Percentiles rank a stretch among this genome's conserved stretches.
phyloP scores from a whole-genome alignment of 2,888 invertebrate genomes.

The Drosophila formosana region DNA sequence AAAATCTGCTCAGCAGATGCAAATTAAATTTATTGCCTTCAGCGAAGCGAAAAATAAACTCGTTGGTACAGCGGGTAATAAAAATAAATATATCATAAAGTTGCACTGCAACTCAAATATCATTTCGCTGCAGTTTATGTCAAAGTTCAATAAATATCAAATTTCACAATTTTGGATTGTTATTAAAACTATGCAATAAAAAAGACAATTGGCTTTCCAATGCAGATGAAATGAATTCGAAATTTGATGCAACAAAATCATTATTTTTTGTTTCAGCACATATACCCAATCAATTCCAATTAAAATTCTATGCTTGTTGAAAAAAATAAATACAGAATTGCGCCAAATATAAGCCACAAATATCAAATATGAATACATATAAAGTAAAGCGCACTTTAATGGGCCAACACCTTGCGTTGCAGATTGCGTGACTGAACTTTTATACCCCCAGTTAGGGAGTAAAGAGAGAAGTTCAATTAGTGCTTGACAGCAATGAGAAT shows the following conservation, averaged over 20 bases:
- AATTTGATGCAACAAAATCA: neutral
- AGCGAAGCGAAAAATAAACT: neutral
- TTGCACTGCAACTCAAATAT: constrained; percentile 1
- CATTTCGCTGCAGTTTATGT: neutral
- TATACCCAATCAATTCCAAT: neutral
- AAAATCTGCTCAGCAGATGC: constrained; percentile 2
- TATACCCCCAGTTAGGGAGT: neutral
- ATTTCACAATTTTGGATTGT: neutral
- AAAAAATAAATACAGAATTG: neutral
- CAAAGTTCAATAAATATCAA: neutral
- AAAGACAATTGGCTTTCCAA: neutral
- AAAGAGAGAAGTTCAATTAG: constrained; percentile 23
- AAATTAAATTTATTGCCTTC: constrained; percentile 7
- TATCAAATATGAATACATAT: neutral
- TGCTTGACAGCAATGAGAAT: constrained; percentile 17
- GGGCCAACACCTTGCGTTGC: neutral
- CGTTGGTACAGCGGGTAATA: neutral
- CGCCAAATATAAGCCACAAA: neutral
- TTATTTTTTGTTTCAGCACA: neutral
- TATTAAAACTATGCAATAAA: neutral
- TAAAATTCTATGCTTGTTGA: neutral
- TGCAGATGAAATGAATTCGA: neutral
- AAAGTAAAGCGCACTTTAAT: neutral
- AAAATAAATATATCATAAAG: constrained; percentile 3
- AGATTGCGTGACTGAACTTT: neutral